phyloP scores from a whole-genome alignment of 2,113 vertebrate species.

The Chionodraco myersi region DNA sequence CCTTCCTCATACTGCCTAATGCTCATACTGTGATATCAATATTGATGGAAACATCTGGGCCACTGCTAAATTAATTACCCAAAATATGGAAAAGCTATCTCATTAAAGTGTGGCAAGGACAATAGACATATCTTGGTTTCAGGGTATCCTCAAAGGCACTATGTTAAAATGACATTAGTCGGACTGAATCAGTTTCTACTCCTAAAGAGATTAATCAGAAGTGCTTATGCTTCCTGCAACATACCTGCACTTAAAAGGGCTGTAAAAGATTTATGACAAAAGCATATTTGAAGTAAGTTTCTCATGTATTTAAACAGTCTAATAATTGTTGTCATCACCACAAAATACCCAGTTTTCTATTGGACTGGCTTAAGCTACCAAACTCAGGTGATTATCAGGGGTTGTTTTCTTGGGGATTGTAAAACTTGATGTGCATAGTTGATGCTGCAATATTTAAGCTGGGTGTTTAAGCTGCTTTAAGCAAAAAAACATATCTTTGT shows the following conservation, averaged over 20 bases:
- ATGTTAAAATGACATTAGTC: neutral
- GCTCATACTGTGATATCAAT: constrained; percentile 2
- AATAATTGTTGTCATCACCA: neutral
- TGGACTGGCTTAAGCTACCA: constrained; percentile 7
- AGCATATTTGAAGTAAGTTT: neutral
- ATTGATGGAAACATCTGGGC: constrained; percentile 25
- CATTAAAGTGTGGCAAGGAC: constrained; percentile 2
- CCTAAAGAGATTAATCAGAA: neutral
- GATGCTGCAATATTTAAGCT: constrained; percentile 4
- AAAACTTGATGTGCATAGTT: neutral
- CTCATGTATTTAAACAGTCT: neutral
- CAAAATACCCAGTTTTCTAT: neutral
- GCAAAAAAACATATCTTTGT: constrained; percentile 13
- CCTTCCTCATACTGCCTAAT: constrained; percentile 3
- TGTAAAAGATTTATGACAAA: too few species aligned
- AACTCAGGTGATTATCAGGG: neutral
- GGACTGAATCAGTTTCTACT: neutral
- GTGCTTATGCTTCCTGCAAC: neutral
- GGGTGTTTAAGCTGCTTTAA: constrained; percentile 22
- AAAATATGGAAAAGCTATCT: constrained; percentile 18
- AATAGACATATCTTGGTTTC: neutral
- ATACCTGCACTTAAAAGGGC: neutral
- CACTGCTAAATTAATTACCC: constrained; percentile 4
- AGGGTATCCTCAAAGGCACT: neutral
- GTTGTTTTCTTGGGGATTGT: neutral